These are phyloP conservation scores for Heliocidaris tuberculata DNA, from an alignment of 35 echinoderm and acorn worm species.

Conservation along the genomic window DNA sequence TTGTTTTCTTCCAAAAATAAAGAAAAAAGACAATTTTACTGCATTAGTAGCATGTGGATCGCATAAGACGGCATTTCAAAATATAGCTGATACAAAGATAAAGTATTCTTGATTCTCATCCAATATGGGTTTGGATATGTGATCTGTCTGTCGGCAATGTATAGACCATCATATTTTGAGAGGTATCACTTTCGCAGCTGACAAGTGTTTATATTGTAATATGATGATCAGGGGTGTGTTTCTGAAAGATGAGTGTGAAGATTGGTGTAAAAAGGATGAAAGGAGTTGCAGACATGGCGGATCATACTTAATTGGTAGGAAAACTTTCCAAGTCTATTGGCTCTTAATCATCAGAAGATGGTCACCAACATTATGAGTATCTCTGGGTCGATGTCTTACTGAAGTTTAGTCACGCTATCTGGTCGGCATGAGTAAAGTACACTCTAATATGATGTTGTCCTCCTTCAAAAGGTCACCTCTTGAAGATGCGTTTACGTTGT, in stretches of 20 bases:
- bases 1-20: no score
- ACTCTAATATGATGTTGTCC: not conserved
- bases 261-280: not conserved
- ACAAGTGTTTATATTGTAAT: not conserved
- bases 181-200: not conserved
- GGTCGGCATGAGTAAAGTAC: not conserved
- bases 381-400: not conserved
- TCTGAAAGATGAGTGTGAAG: not conserved
- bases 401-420: not conserved
- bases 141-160: not conserved
- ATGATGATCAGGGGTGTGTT: not conserved
- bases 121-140: not conserved
- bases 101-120: not conserved
- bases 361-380: not conserved
- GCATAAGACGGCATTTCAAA: not conserved
- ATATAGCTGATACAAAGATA: not conserved
- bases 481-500: not conserved
- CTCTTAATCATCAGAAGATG: not conserved
- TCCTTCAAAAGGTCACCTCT: not conserved
- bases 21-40: no score
- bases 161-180: not conserved
- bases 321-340: not conserved
- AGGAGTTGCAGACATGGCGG: not conserved
- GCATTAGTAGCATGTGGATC: not conserved
- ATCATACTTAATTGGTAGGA: not conserved